Percentiles rank a stretch among this genome's conserved stretches.
Evolutionary conservation across 2,888 invertebrate genomes (phyloP).

Genomic region (Eueremaeus valkanovi): DNA sequence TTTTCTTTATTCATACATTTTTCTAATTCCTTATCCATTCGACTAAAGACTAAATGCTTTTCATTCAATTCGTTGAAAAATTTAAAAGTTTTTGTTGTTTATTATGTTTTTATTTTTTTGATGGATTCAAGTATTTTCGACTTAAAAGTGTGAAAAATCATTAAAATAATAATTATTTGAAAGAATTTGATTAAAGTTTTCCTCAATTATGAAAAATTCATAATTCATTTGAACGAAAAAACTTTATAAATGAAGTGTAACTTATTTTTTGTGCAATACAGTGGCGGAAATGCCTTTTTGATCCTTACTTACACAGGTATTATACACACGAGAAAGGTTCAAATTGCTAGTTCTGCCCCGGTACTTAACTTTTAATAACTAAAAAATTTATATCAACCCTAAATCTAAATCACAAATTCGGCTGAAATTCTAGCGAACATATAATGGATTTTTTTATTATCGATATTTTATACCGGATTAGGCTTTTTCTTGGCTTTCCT

Average conservation of each 20-base stretch:
- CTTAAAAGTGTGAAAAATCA: too few species aligned
- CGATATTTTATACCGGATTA: neutral
- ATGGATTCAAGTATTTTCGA: too few species aligned
- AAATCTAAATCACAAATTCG: neutral
- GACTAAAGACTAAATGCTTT: too few species aligned
- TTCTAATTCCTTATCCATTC: too few species aligned
- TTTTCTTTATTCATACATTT: neutral
- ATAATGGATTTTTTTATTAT: neutral
- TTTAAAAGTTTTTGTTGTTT: neutral
- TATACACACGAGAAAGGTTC: too few species aligned
- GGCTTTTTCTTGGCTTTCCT: neutral
- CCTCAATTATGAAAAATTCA: neutral
- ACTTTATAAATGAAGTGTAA: too few species aligned
- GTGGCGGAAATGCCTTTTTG: too few species aligned
- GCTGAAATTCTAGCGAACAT: neutral
- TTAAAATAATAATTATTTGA: too few species aligned
- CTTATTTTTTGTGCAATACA: too few species aligned
- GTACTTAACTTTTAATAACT: neutral
- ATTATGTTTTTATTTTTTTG: neutral
- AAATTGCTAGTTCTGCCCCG: too few species aligned
- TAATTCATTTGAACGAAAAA: too few species aligned
- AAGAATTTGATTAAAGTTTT: neutral
- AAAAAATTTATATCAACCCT: neutral
- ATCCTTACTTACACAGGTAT: too few species aligned
- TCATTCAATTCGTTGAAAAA: neutral